Evolutionary conservation across 2,113 vertebrate species (phyloP).

Genomic region (Pygoscelis adeliae): DNA sequence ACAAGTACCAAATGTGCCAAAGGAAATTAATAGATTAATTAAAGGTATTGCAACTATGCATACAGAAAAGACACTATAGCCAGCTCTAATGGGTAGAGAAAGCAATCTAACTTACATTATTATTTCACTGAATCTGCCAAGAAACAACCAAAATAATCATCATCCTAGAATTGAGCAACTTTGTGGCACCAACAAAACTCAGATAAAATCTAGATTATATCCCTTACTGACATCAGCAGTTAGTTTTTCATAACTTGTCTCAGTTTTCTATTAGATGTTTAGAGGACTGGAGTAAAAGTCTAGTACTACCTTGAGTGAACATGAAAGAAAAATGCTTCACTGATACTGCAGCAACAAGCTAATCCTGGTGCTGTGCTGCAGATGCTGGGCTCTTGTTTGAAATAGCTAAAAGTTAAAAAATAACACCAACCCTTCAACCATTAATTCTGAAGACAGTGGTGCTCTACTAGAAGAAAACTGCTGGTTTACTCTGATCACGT

Average conservation of each 20-base stretch:
- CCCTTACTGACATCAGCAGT: background rate
- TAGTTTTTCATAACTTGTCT: background rate
- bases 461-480: background rate
- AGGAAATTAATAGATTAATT: background rate
- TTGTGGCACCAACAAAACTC: background rate
- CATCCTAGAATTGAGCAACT: background rate
- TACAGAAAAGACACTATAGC: background rate
- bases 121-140: background rate
- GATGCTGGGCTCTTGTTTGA: rapidly evolving
- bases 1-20: background rate
- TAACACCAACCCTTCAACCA: background rate
- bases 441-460: background rate
- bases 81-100: background rate
- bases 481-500: background rate
- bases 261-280: background rate
- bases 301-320: background rate
- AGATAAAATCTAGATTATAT: background rate
- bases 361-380: background rate
- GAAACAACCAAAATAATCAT: background rate
- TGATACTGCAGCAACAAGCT: background rate
- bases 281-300: background rate
- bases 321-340: background rate
- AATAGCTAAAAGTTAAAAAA: background rate
- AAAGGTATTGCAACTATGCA: background rate
- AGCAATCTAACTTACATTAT: background rate